Evolutionary conservation across 2,113 vertebrate species (phyloP).

Genomic region (Toxotes chatareus): DNA sequence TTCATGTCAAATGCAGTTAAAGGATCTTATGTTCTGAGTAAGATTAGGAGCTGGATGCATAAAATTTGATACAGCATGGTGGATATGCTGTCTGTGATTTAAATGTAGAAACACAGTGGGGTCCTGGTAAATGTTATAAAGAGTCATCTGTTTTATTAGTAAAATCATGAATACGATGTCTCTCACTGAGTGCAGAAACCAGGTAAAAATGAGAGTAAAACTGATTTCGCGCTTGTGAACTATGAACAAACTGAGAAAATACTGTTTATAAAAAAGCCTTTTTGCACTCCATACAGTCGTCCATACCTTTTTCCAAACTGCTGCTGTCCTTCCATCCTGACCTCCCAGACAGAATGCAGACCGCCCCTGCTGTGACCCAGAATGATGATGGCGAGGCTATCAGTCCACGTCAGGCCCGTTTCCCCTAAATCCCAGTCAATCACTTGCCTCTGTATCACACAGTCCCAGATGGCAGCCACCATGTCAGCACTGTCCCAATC

Average conservation of each 20-base stretch:
- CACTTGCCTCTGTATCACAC: constrained; percentile 63
- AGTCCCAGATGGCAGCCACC: constrained; percentile 60
- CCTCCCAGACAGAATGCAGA: constrained; percentile 40
- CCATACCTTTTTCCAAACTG: background rate
- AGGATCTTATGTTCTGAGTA: too few species aligned
- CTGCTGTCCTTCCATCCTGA: constrained; percentile 30
- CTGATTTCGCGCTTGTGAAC: background rate
- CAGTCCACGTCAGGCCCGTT: constrained; percentile 62
- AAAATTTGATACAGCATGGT: too few species aligned
- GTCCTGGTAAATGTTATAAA: too few species aligned
- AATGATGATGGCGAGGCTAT: constrained; percentile 59
- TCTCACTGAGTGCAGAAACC: background rate
- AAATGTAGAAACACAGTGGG: too few species aligned
- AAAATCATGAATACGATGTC: background rate
- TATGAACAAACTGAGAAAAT: background rate
- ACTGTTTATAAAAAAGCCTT: background rate
- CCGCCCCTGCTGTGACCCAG: constrained; percentile 55
- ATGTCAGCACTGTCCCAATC: constrained; percentile 52
- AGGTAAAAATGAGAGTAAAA: background rate
- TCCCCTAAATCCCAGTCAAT: constrained; percentile 68
- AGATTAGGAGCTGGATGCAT: too few species aligned
- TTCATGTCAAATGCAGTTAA: too few species aligned
- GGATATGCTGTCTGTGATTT: too few species aligned
- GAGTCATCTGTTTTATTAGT: background rate
- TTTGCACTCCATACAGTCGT: background rate